These are phyloP conservation scores for Acanthis flammea DNA, from an alignment of 2,797 vertebrate species.

Conservation along the genomic window DNA sequence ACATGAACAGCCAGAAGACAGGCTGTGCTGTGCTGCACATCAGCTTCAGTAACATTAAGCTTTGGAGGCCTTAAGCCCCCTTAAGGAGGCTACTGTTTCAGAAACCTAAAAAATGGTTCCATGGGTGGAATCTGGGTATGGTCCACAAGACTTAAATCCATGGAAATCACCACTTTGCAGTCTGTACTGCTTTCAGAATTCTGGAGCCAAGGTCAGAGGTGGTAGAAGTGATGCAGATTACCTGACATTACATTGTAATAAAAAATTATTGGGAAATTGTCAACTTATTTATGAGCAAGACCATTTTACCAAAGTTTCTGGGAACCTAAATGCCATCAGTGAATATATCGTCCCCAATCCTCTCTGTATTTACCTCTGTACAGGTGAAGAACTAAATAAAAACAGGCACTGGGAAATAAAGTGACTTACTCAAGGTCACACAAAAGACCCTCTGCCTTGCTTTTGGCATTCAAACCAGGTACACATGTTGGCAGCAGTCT, in stretches of 20 bases:
- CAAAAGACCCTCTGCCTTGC: not conserved
- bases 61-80: not conserved
- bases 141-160: not conserved
- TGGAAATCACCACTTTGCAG: not conserved
- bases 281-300: not conserved
- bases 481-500: accelerated
- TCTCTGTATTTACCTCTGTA: not conserved
- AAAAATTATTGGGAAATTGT: not conserved
- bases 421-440: not conserved
- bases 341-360: not conserved
- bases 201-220: not conserved
- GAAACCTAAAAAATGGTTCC: not conserved
- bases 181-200: not conserved
- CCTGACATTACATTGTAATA: not conserved
- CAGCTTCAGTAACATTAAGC: not conserved
- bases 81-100: not conserved
- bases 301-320: not conserved
- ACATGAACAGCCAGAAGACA: not conserved
- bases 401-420: not conserved
- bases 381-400: not conserved
- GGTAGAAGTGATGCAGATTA: not conserved
- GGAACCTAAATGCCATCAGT: not conserved
- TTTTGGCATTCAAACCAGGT: not conserved
- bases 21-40: not conserved
- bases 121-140: not conserved